Conservation (phyloP, 2,888 invertebrate species). For the Nomada hirtipes region DNA sequence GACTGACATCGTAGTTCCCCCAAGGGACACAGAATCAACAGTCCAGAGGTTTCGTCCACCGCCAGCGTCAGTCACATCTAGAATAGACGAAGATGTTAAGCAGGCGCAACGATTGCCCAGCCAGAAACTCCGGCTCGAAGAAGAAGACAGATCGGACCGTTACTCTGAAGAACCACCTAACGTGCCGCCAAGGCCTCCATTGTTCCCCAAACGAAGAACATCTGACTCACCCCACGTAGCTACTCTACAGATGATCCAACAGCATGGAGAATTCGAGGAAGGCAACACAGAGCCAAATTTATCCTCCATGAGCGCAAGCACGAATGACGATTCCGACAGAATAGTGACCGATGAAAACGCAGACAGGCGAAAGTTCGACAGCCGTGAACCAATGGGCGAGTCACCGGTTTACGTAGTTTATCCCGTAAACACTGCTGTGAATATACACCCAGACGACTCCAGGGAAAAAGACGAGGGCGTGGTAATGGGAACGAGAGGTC, state of each 20-base stretch:
- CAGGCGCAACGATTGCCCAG: conserved; percentile 32
- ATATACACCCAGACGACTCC: conserved; percentile 84
- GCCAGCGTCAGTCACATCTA: conserved; percentile 24
- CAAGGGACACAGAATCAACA: conserved; percentile 62
- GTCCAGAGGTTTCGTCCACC: conserved; percentile 72
- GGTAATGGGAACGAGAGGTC: conserved; percentile 86
- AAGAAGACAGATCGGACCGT: conserved; percentile 76
- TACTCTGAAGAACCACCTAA: conserved; percentile 81
- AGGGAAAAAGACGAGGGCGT: conserved; percentile 85
- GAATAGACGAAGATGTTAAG: conserved; percentile 58
- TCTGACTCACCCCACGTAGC: conserved; percentile 86
- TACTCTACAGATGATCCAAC: conserved; percentile 89
- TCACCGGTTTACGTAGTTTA: conserved; percentile 86
- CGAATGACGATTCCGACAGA: conserved; percentile 35
- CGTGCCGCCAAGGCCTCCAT: conserved; percentile 83
- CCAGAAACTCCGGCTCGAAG: conserved; percentile 75
- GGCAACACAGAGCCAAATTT: conserved; percentile 52
- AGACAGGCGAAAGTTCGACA: conserved; percentile 80
- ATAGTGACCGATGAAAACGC: conserved; percentile 68
- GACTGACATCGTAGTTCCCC: conserved; percentile 46
- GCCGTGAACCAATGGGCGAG: conserved; percentile 60
- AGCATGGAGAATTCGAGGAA: conserved; percentile 77
- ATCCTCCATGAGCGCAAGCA: neutral
- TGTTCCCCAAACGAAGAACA: conserved; percentile 83
- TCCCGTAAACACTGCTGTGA: conserved; percentile 86